Evolutionary conservation across 2,888 invertebrate species (phyloP), one percentile per base, ranked within the genome.

Genomic region (Macrophya alboannulata): DNA sequence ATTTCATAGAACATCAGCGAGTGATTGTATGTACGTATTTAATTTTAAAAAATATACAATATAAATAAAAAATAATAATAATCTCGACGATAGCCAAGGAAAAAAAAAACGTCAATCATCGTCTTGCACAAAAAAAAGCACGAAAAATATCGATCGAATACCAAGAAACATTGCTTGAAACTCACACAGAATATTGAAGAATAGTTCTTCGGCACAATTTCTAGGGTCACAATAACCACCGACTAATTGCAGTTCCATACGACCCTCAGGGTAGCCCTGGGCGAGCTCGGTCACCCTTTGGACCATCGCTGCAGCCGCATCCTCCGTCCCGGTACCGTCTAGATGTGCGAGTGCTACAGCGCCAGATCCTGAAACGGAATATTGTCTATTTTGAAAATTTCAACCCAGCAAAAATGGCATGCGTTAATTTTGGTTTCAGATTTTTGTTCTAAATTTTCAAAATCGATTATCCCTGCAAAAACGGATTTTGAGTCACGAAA

Each of bases 191-290:
- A 99, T 96, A 94, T 97, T 97, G 91, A 96, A 97, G 93, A 98
- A 98, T 84, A 99, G 95, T 92, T 98, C 97, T 92, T 98, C 98
- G 10, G 98, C 98, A 93, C 97, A 97, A 89, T 97, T 96, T 90
- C 97, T 96, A 4, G 97, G 96, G 94, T 99, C 99, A 87, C 97
- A 96, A 94, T 98, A 99, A 71, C 98, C 99, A 86, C 99, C 99
- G 88, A 98, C 96, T 87, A 99, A 95, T 93, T 98, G 98, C 89
- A 99, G 95, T 94, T 99, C 98, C 84, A 98, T 95, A 89, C 98
- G 95, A 68, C 98, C 98, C 92, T 98, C 98, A 1, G 97, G 97
- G 94, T 97, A 98, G 59, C 97, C 98, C 65, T 97, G 94, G 8
- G 98, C 97, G 86, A 98, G 94, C 91, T 98, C 97, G 92, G 98